A percentile compares a stretch with the other conserved stretches of the same genome.
These are phyloP conservation scores for Morelia viridis DNA, from an alignment of 2,797 vertebrate species.

Conservation along the genomic window DNA sequence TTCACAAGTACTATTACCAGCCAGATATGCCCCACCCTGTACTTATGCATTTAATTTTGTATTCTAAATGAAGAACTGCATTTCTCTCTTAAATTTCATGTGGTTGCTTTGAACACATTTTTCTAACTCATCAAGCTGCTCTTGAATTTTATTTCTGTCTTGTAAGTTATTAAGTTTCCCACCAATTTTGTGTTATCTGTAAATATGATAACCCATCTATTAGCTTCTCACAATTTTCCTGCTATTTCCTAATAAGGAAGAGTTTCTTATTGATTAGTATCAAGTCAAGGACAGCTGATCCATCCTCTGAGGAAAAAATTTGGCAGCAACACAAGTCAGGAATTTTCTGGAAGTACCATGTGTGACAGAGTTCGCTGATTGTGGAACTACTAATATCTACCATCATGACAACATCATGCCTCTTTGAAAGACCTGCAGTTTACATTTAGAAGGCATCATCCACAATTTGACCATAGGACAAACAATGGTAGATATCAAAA, in stretches of 20 bases:
- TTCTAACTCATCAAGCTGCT: neutral
- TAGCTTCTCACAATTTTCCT: neutral
- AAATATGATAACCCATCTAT: neutral
- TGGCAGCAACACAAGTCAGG: neutral
- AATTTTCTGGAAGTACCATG: neutral
- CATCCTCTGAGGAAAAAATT: neutral
- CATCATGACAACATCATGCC: neutral
- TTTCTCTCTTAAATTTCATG: neutral
- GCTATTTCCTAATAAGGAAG: neutral
- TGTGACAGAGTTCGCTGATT: neutral
- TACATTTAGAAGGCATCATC: neutral
- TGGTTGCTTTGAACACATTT: neutral
- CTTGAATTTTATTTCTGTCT: neutral
- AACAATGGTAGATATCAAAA: neutral
- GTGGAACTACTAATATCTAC: neutral
- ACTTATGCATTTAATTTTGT: neutral
- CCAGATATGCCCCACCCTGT: neutral
- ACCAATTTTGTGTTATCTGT: neutral
- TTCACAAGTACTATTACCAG: neutral
- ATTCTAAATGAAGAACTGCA: neutral
- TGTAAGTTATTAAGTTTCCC: neutral
- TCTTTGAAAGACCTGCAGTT: neutral
- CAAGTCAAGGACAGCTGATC: neutral
- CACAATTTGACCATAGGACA: neutral
- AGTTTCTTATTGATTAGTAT: neutral